Percentiles rank a stretch among this genome's conserved stretches.
Evolutionary conservation across 2,797 vertebrate species (phyloP).

Genomic region (Poecile montanus): DNA sequence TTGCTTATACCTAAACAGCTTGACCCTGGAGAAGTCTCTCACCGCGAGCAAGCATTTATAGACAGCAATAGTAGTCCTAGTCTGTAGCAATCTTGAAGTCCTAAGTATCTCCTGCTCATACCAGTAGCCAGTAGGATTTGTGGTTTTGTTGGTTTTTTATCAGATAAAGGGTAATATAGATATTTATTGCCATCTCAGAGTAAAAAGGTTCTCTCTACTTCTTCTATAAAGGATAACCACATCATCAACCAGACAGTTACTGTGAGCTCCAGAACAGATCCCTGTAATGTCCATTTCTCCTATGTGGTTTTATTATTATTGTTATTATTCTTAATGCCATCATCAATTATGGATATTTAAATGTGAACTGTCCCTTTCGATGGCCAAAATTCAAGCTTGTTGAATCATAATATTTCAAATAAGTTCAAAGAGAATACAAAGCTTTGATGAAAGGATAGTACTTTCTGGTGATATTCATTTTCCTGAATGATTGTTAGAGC

Average conservation of each 20-base stretch:
- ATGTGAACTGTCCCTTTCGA: not conserved
- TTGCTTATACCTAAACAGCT: too few species aligned
- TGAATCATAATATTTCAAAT: not conserved
- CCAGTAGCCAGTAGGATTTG: not conserved
- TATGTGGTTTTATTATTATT: not conserved
- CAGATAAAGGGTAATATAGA: not conserved
- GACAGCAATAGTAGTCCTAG: too few species aligned
- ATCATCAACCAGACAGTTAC: not conserved
- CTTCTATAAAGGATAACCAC: not conserved
- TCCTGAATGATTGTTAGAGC: not conserved
- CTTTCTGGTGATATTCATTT: not conserved
- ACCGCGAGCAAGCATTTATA: too few species aligned
- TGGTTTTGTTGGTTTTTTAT: not conserved
- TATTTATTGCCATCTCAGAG: not conserved
- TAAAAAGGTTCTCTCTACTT: not conserved
- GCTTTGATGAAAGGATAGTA: not conserved
- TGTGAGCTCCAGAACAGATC: not conserved
- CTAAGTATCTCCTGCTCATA: not conserved
- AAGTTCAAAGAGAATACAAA: not conserved
- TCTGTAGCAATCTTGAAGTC: not conserved
- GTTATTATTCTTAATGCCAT: not conserved
- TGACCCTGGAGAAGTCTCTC: too few species aligned
- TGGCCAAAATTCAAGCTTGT: not conserved
- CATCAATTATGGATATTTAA: not conserved
- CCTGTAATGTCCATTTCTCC: not conserved